These are phyloP conservation scores for Leucosticte australis DNA, from an alignment of 2,113 vertebrate genomes.

Conservation along the genomic window DNA sequence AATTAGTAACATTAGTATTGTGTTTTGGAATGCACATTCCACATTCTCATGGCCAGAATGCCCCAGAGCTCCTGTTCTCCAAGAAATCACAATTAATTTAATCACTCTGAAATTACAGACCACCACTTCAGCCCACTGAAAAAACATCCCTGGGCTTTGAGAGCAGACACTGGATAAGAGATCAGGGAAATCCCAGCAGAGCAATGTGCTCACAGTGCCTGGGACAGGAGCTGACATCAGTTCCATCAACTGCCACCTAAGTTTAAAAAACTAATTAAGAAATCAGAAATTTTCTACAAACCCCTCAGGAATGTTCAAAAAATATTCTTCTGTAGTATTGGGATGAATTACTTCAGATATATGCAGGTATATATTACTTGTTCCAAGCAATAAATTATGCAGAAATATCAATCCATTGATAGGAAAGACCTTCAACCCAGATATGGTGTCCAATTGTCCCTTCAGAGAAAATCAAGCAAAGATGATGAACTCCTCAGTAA, in stretches of 20 bases:
- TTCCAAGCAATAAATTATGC: background rate
- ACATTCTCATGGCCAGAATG: background rate
- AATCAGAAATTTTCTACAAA: background rate
- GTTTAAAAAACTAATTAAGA: background rate
- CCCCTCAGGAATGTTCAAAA: background rate
- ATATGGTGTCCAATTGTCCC: background rate
- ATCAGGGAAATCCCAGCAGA: background rate
- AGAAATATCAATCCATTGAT: background rate
- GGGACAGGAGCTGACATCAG: background rate
- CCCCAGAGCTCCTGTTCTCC: background rate
- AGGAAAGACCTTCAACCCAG: background rate
- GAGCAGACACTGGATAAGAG: background rate
- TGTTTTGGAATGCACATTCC: background rate
- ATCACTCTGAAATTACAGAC: background rate
- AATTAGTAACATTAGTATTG: background rate
- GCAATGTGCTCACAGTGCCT: background rate
- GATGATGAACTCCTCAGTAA: background rate
- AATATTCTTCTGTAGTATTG: background rate
- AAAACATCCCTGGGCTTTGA: background rate
- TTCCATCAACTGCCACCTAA: background rate
- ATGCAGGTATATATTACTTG: background rate
- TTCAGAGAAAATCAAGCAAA: background rate
- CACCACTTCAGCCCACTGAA: background rate
- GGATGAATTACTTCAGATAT: background rate
- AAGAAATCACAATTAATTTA: background rate